A percentile compares a stretch with the other conserved stretches of the same genome.
Evolutionary conservation across 2,113 vertebrate genomes (phyloP).

Genomic region (Eulacestoma nigropectus): DNA sequence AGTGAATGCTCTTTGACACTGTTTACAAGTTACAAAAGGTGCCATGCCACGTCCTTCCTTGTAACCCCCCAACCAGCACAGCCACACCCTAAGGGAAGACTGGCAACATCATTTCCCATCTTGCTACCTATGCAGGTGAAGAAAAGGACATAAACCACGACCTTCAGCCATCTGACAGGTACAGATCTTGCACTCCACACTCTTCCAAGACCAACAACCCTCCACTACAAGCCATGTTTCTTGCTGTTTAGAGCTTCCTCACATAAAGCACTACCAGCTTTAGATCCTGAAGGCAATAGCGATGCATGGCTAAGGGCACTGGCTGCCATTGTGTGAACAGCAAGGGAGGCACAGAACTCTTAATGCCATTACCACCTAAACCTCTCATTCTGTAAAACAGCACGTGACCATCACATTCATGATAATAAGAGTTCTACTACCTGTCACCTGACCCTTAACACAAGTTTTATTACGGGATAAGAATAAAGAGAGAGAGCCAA

Average conservation of each 20-base stretch:
- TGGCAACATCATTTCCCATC: neutral
- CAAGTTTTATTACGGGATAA: neutral
- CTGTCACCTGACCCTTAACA: neutral
- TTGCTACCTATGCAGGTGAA: neutral
- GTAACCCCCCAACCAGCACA: neutral
- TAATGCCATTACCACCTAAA: neutral
- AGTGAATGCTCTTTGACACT: neutral
- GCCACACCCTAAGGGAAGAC: neutral
- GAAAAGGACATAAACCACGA: neutral
- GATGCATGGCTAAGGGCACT: neutral
- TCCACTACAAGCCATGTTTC: neutral
- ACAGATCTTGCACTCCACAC: neutral
- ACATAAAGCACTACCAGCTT: neutral
- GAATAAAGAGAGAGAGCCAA: neutral
- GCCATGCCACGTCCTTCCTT: neutral
- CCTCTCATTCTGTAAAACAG: neutral
- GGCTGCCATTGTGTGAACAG: neutral
- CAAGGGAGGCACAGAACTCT: neutral
- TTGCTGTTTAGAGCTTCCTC: neutral
- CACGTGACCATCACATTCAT: neutral
- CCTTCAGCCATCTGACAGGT: neutral
- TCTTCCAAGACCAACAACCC: neutral
- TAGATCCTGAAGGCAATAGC: neutral
- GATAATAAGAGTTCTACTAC: neutral
- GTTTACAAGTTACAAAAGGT: neutral